Evolutionary conservation across 1,140 invertebrate species (phyloP), one percentile per base, ranked within the genome.

Genomic region (Theocolax elegans): DNA sequence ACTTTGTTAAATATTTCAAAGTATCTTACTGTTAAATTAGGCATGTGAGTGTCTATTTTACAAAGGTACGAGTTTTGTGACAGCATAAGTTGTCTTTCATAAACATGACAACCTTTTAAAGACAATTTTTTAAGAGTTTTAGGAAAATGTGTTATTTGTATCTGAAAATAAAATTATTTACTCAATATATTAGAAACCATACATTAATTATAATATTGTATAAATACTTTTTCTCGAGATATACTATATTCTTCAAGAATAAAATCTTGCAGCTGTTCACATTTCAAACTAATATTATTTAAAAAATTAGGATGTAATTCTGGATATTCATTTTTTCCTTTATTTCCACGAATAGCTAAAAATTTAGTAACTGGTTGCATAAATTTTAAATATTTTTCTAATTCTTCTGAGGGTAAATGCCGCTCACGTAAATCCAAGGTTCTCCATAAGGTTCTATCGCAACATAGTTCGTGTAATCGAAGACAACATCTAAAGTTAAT

Each of bases 91-190:
- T 1, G 12, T 29, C 17, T 46, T 54, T 35, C 59, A 44, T 44
- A 53, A 44, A 69, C 29, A 31, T 86, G 83, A 46, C 88, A 87
- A 42, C 89, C 88, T 60, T 87, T 86, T 2, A 92, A 80, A 1
- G 86, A 87, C 8, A 92, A 75, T 42, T 82, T 84, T 69, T 86
- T 88, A 27, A 91, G 73, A 0, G 82, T 86, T 17, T 76, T 69
- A 1, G 91, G 90, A 71, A 91, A 90, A 49, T 88, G 83, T 48
- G 80, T 82, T 66, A 89, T 85, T 62, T 80, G 78, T 72, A 89
- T 82, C 87, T 89, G 44, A 62, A 66, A 62, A 21, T 8, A 38
- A 54, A 62, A 72, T 60, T 48, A 56, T 69, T 49, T 6, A 59
- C n/a, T n/a, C n/a, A n/a, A n/a, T n/a, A n/a, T n/a, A n/a, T n/a